Percentiles rank a stretch among this genome's conserved stretches.
Evolutionary conservation across 23 tunicate species (phyloP).

Genomic region (Clavelina lepadiformis): DNA sequence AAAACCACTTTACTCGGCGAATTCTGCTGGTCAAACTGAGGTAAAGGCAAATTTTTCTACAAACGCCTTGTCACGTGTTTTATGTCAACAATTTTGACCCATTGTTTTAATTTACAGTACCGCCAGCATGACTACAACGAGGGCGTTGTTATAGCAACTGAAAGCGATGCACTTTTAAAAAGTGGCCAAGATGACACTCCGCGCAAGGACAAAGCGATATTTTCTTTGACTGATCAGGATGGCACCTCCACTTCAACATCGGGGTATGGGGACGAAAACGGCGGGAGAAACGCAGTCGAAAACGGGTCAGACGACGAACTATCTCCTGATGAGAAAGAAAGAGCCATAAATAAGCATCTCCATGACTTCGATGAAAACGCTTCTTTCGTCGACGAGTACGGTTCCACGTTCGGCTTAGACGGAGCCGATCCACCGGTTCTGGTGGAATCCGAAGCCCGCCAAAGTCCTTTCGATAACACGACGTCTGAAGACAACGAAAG

Average conservation of each 20-base stretch:
- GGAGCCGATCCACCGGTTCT: not conserved
- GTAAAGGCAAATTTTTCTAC: no score
- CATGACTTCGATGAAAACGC: constrained; percentile 77
- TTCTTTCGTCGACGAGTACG: constrained; percentile 73
- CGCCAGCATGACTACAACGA: not conserved
- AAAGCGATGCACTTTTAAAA: constrained; percentile 21
- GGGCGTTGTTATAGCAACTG: not conserved
- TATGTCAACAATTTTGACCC: no score
- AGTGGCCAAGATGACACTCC: not conserved
- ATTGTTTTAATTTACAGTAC: not conserved
- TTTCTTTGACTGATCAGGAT: not conserved
- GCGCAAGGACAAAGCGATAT: no score
- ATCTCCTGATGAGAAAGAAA: constrained; percentile 36
- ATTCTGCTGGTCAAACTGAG: no score
- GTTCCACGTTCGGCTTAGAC: constrained; percentile 64
- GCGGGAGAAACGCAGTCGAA: constrained; percentile 8
- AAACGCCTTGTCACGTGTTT: no score
- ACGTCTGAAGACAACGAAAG: not conserved
- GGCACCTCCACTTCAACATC: constrained; percentile 41
- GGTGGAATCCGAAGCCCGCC: constrained; percentile 35
- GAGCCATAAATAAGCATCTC: constrained; percentile 56
- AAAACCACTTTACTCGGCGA: no score
- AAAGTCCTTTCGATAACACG: constrained; percentile 26
- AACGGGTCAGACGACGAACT: constrained; percentile 1
- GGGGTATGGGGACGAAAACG: constrained; percentile 37